A percentile compares a stretch with the other conserved stretches of the same genome.
These are phyloP conservation scores for Lapara coniferarum DNA, from an alignment of 2,888 invertebrate genomes.

Conservation along the genomic window DNA sequence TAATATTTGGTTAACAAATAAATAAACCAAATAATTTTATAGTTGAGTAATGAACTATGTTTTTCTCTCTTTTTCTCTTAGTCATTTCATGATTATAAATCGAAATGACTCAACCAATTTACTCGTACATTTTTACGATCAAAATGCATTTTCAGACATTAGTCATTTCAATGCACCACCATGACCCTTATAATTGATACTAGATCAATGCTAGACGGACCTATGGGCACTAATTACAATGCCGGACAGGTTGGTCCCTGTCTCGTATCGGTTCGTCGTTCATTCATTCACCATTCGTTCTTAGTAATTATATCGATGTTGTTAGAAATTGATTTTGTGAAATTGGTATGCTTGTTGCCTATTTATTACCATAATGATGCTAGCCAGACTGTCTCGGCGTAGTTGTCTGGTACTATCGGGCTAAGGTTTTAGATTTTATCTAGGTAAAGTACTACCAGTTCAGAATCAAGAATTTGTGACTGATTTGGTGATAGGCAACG, in stretches of 20 bases:
- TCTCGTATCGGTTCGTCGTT: background rate
- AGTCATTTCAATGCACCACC: background rate
- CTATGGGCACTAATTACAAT: constrained; percentile 5
- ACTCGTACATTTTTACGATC: background rate
- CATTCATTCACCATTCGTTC: background rate
- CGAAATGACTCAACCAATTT: too few relatives aligned
- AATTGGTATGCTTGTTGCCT: background rate
- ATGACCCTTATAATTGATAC: constrained; percentile 21
- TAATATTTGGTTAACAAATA: too few relatives aligned
- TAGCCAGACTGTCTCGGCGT: too few relatives aligned
- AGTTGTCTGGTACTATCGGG: too few relatives aligned
- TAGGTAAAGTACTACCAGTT: too few relatives aligned
- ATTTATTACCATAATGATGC: too few relatives aligned
- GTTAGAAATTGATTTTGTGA: background rate
- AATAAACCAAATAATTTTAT: background rate
- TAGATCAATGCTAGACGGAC: constrained; percentile 26
- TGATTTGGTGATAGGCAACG: too few relatives aligned
- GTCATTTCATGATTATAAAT: too few relatives aligned
- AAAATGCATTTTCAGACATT: background rate
- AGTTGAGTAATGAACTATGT: too few relatives aligned
- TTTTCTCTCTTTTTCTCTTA: too few relatives aligned
- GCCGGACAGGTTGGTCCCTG: background rate
- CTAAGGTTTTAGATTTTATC: too few relatives aligned
- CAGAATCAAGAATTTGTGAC: too few relatives aligned
- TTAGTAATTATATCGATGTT: constrained; percentile 1